Evolutionary conservation across 2,888 invertebrate species (phyloP).

Genomic region (Cremastinae sp.): DNA sequence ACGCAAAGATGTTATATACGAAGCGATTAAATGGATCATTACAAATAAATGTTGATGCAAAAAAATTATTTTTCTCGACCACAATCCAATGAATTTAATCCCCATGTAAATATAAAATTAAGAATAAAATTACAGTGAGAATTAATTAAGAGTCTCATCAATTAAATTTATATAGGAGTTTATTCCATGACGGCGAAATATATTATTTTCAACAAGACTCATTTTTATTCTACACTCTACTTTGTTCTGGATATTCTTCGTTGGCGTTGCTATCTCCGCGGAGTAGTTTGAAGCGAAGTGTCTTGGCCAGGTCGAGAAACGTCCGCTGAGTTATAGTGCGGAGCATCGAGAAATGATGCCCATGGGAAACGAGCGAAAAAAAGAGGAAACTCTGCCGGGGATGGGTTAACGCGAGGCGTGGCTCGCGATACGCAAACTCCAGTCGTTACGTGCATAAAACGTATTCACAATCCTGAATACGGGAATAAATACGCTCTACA

Average conservation of each 20-base stretch:
- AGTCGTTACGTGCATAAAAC: conserved; percentile 50
- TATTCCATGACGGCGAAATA: not conserved
- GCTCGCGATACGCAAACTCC: conserved; percentile 25
- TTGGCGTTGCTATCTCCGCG: conserved; percentile 23
- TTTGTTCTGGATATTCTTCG: not conserved
- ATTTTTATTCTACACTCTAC: not conserved
- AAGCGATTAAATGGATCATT: too few relatives aligned
- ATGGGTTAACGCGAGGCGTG: conserved; percentile 21
- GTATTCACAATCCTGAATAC: conserved; percentile 43
- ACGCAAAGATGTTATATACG: too few relatives aligned
- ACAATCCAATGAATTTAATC: too few relatives aligned
- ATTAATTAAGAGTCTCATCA: not conserved
- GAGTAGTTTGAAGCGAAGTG: conserved; percentile 23
- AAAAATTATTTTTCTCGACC: too few relatives aligned
- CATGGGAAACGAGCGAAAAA: conserved; percentile 7
- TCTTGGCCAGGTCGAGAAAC: conserved; percentile 41
- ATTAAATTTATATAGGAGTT: not conserved
- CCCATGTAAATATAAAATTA: too few relatives aligned
- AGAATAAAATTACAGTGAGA: too few relatives aligned
- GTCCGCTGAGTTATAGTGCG: conserved; percentile 20
- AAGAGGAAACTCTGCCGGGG: not conserved
- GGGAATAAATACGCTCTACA: conserved; percentile 27
- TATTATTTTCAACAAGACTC: not conserved
- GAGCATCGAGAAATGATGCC: conserved; percentile 26
- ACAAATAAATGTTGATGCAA: too few relatives aligned